phyloP scores from a whole-genome alignment of 2,888 invertebrate species.

The Drosophila nigricruria region DNA sequence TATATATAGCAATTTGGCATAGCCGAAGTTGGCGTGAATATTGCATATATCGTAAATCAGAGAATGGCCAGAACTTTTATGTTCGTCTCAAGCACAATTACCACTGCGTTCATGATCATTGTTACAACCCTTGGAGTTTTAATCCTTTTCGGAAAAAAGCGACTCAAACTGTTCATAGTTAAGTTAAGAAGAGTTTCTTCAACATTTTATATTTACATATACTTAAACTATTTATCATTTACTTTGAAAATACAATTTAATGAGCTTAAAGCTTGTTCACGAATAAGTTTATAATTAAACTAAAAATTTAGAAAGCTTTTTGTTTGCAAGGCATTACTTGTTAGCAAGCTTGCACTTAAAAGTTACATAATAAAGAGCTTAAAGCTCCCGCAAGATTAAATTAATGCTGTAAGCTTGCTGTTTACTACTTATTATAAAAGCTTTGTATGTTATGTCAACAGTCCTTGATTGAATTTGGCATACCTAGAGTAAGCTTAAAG shows the following conservation, averaged over 20 bases:
- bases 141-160: background rate
- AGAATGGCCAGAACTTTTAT: too few species aligned
- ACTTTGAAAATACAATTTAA: background rate
- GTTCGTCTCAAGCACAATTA: background rate
- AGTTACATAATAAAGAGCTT: too few species aligned
- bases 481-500: too few species aligned
- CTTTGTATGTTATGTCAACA: too few species aligned
- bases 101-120: background rate
- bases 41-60: background rate
- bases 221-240: too few species aligned
- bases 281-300: background rate
- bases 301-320: background rate
- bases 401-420: too few species aligned
- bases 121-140: background rate
- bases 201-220: too few species aligned
- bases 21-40: conserved; percentile 15
- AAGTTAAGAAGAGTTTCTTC: background rate
- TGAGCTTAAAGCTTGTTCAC: background rate
- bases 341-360: too few species aligned
- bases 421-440: too few species aligned
- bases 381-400: background rate
- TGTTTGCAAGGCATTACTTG: too few species aligned
- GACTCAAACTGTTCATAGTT: background rate
- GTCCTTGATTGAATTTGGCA: too few species aligned
- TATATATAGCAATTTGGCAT: conserved; percentile 21